Conservation (phyloP, 2,797 vertebrate species). For the Cyprinella venusta region DNA sequence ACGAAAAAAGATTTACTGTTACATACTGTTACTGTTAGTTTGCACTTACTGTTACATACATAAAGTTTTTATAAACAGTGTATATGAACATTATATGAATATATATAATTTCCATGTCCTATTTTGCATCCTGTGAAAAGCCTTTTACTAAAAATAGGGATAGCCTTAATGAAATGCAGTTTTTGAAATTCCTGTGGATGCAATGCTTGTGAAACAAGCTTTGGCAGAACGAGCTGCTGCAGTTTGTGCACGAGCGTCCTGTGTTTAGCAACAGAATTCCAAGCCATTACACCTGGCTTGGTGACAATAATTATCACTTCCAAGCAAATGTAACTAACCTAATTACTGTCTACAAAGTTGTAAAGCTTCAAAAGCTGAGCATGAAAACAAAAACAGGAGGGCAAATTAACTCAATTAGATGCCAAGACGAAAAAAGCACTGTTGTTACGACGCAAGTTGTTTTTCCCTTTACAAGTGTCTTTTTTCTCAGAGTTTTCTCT, state of each 20-base stretch:
- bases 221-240: constrained; percentile 22
- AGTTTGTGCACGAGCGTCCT: constrained; percentile 29
- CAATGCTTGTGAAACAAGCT: not conserved
- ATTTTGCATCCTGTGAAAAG: not conserved
- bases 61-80: too few species aligned
- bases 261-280: constrained; percentile 41
- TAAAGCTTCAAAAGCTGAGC: constrained; percentile 38
- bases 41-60: too few species aligned
- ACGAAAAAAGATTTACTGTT: too few species aligned
- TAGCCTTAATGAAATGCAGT: not conserved
- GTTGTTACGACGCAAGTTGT: constrained; percentile 17
- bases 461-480: constrained; percentile 9
- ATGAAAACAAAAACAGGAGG: constrained; percentile 47
- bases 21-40: too few species aligned
- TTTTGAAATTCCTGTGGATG: not conserved
- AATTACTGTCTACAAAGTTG: constrained; percentile 47
- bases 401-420: constrained; percentile 34
- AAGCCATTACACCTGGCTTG: constrained; percentile 48
- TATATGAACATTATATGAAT: too few species aligned
- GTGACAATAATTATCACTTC: constrained; percentile 54
- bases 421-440: constrained; percentile 36
- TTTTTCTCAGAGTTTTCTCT: constrained; percentile 21
- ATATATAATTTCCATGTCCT: too few species aligned
- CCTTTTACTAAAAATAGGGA: not conserved
- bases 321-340: constrained; percentile 57